Base-by-base conservation (phyloP, 2,113 vertebrate species). In the Ophthalmotilapia sp. region DNA sequence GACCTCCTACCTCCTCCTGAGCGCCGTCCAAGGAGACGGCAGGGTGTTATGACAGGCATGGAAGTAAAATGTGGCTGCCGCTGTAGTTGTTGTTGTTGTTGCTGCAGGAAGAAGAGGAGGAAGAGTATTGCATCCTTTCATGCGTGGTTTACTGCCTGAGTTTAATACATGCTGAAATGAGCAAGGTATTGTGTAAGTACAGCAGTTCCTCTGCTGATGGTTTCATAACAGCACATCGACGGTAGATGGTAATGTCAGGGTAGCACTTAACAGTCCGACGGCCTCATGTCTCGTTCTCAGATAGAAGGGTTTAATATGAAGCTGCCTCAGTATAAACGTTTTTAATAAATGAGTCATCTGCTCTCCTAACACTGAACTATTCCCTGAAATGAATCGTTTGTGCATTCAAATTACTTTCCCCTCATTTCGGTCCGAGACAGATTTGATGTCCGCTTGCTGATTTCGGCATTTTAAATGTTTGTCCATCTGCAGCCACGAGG, bases 91-190 rank as follows among this genome's bases (percentile, higher is more conserved):
- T 70, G 56, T 58, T 58, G 21, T 26, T 51, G 70, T 12, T 85
- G 82, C 51, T 42, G 21, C 8, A 65, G 10, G 31, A 86, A 19
- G 82, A 84, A 2, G 75, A 85, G 23, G 56, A 88, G 7, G 80
- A 86, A 70, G 80, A 85, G 13, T 45, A 91, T 33, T 84, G 80
- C 79, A 29, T 62, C 68, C 75, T 53, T 62, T 80, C 90, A 92
- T 83, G 92, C 90, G 31, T 88, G 90, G 88, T 93, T 93, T 90
- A 91, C 83, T 53, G 88, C 86, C 89, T 87, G 92, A 91, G 58
- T 93, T 85, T 90, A 93, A 92, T 82, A 17, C 82, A 49, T 8
- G 81, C 80, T 84, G 92, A 90, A 91, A 89, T 90, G 83, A 91
- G 88, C 45, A 62, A 15, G 73, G 49, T 79, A 31, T 77, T 88